Base-by-base conservation (phyloP, 2,113 vertebrate genomes). In the Microtus montanus region DNA sequence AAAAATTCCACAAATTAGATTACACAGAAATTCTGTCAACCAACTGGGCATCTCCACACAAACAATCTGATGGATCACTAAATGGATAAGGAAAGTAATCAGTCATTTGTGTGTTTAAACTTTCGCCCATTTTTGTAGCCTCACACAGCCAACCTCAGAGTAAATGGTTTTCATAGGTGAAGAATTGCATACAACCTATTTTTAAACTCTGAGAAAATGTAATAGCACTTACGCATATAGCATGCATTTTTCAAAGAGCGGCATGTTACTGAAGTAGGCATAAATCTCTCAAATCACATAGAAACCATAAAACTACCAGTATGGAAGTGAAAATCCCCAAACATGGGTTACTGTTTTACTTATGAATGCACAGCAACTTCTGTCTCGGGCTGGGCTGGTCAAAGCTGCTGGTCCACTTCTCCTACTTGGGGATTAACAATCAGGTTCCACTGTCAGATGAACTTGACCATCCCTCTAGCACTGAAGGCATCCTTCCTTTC, bases 1-100 rank as follows among this genome's bases (percentile, higher is more conserved):
- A 87, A 92, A 77, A 95, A 79, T 79, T 64, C 58, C 20, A 63
- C 61, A 87, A 87, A 49, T 70, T 54, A 70, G 22, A 90, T n/a
- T 73, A 2, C 20, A 58, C 5, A 79, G 47, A 83, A 78, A 90
- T 77, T 52, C 80, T 15, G 11, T 33, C 63, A 88, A 85, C 35
- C 8, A 92, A 63, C 9, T 26, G 90, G 91, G 58, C 9, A 79
- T 38, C 26, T 74, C 12, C 54, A 30, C 87, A 28, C 74, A 47
- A 91, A 83, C 54, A 14, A 20, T 22, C 35, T 84, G n/a, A 38
- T 38, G 58, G 2, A 33, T 64, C 41, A 85, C 47, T 86, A 83
- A 52, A 73, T 3, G 68, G n/a, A 89, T 20, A 44, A 79, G 41
- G n/a, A 64, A 80, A 94, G 5, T 11, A 54, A 47, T 30, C 68